A percentile compares a stretch with the other conserved stretches of the same genome.
These are phyloP conservation scores for Paralichthys olivaceus DNA, from an alignment of 2,113 vertebrate species.

Conservation along the genomic window DNA sequence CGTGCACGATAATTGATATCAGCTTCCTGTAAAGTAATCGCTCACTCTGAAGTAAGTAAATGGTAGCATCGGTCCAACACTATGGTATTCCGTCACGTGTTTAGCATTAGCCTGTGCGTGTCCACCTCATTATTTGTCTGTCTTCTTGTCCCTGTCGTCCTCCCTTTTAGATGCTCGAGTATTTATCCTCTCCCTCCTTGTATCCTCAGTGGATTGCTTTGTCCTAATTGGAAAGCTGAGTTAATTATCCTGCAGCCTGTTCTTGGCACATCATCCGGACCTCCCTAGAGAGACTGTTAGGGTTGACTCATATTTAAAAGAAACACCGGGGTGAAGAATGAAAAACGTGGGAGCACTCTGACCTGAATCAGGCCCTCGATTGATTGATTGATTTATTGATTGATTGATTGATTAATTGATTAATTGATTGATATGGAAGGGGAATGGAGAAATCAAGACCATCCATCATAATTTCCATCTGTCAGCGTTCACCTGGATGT, in stretches of 20 bases:
- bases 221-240: slow-evolving; percentile 81
- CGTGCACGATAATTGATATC: too few relatives aligned
- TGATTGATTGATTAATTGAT: too few relatives aligned
- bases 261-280: slow-evolving; percentile 73
- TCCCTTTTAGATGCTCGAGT: slow-evolving; percentile 33
- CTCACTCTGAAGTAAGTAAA: too few relatives aligned
- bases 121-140: slow-evolving; percentile 27
- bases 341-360: slow-evolving; percentile 23
- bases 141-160: slow-evolving; percentile 20
- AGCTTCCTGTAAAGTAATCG: too few relatives aligned
- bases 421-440: slow-evolving; percentile 54
- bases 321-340: slow-evolving; percentile 26
- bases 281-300: slow-evolving; percentile 67
- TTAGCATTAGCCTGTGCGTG: too few relatives aligned
- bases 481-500: slow-evolving; percentile 48
- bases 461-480: slow-evolving; percentile 57
- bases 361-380: slow-evolving; percentile 22
- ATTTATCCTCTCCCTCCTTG: slow-evolving; percentile 66
- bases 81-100: too few relatives aligned
- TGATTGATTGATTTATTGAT: slow-evolving; percentile 47
- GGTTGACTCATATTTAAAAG: slow-evolving; percentile 59
- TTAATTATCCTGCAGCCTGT: slow-evolving; percentile 79
- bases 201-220: slow-evolving; percentile 68
- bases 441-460: slow-evolving; percentile 43
- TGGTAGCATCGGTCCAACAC: too few relatives aligned